Conservation (phyloP, 2,888 invertebrate genomes). For the Anarsia innoxiella region DNA sequence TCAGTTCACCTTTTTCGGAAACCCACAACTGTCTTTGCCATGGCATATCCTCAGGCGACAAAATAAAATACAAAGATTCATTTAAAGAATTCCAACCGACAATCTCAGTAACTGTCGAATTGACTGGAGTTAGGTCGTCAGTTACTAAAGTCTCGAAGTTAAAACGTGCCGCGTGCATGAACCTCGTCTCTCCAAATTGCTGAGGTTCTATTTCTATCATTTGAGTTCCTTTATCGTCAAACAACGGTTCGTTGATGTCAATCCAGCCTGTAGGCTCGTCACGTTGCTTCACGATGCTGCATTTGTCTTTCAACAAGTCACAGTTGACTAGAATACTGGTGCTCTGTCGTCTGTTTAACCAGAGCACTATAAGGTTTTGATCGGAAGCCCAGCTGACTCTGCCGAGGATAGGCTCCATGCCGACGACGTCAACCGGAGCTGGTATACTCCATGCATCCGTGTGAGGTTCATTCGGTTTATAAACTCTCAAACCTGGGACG, state of each 20-base stretch:
- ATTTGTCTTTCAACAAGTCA: conserved; percentile 51
- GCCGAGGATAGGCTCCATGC: conserved; percentile 79
- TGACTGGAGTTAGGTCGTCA: conserved; percentile 71
- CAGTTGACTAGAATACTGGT: conserved; percentile 77
- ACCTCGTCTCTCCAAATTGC: conserved; percentile 51
- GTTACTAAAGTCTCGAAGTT: conserved; percentile 41
- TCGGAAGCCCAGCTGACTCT: conserved; percentile 84
- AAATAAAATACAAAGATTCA: conserved; percentile 79
- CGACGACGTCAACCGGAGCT: conserved; percentile 72
- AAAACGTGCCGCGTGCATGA: conserved; percentile 54
- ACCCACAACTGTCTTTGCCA: conserved; percentile 81
- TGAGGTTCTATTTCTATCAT: conserved; percentile 59
- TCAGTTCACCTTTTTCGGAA: conserved; percentile 68
- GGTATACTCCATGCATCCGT: conserved; percentile 52
- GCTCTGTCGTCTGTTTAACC: conserved; percentile 92
- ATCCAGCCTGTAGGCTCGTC: conserved; percentile 82
- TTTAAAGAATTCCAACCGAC: conserved; percentile 77
- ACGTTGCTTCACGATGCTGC: conserved; percentile 52
- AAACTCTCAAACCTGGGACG: conserved; percentile 78
- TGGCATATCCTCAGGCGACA: conserved; percentile 78
- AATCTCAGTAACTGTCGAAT: conserved; percentile 75
- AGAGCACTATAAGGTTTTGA: conserved; percentile 80
- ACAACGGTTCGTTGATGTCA: conserved; percentile 72
- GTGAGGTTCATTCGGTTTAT: conserved; percentile 52
- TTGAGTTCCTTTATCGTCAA: conserved; percentile 55